Evolutionary conservation across 2,113 vertebrate species (phyloP).

Genomic region (Galemys pyrenaicus): DNA sequence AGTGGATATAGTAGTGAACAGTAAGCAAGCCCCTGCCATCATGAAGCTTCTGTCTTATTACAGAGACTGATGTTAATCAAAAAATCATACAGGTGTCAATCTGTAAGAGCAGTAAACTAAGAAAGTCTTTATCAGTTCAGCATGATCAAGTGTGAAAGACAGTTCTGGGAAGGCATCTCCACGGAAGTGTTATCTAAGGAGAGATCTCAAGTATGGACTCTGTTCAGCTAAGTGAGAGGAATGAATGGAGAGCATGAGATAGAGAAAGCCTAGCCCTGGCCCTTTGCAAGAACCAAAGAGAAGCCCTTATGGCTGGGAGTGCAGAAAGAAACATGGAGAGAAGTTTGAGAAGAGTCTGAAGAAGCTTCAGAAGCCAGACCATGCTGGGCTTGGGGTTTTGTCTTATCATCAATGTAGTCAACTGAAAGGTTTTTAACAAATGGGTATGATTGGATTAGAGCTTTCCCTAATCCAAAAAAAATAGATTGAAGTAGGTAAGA

Average conservation of each 20-base stretch:
- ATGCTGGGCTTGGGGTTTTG: not conserved
- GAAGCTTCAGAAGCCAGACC: not conserved
- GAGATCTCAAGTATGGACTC: not conserved
- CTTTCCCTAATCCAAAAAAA: not conserved
- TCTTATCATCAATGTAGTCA: not conserved
- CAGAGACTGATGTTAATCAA: not conserved
- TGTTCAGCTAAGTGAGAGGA: not conserved
- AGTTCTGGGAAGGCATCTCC: not conserved
- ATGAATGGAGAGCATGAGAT: not conserved
- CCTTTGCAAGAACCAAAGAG: not conserved
- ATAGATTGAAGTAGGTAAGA: not conserved
- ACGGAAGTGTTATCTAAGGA: not conserved
- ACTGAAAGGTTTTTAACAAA: not conserved
- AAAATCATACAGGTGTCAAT: not conserved
- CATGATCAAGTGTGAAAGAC: not conserved
- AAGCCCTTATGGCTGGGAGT: not conserved
- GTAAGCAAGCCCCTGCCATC: not conserved
- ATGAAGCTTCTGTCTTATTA: not conserved
- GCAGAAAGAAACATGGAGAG: not conserved
- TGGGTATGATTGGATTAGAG: not conserved
- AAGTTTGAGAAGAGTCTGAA: not conserved
- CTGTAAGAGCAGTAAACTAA: not conserved
- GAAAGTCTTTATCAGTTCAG: not conserved
- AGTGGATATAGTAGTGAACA: not conserved
- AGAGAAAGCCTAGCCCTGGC: not conserved